Conservation (phyloP, 2,113 vertebrate species). For the Poecilia latipinna region DNA sequence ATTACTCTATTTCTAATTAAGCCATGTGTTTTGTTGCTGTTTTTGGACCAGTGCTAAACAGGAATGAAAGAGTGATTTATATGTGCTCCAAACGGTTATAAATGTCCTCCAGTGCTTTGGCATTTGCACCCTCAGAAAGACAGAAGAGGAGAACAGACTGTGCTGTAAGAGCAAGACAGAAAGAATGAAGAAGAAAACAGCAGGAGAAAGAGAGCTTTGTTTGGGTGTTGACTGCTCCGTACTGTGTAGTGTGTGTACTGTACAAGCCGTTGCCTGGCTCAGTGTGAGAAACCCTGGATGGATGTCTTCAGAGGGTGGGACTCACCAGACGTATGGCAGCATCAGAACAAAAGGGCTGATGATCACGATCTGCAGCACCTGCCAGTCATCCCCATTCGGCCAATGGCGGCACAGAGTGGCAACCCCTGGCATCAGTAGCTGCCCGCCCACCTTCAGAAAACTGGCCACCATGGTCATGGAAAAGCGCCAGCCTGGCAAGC, state of each 20-base stretch:
- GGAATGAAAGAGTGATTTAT: not conserved
- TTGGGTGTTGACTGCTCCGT: conserved; percentile 17
- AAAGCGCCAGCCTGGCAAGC: conserved; percentile 91
- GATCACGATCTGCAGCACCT: conserved; percentile 94
- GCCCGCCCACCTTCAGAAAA: conserved; percentile 92
- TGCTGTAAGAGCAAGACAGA: conserved; percentile 27
- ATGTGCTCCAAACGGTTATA: not conserved
- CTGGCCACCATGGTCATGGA: conserved; percentile 97
- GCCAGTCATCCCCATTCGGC: conserved; percentile 86
- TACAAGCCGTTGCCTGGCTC: conserved; percentile 72
- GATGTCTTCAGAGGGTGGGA: conserved; percentile 63
- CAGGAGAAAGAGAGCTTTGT: conserved; percentile 70
- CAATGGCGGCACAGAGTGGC: conserved; percentile 87
- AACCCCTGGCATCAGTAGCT: conserved; percentile 94
- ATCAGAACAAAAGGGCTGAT: conserved; percentile 96
- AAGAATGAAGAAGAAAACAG: conserved; percentile 40
- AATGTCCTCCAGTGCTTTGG: not conserved
- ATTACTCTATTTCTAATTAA: not conserved
- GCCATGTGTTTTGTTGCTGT: too few relatives aligned
- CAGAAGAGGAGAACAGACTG: conserved; percentile 35
- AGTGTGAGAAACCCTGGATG: conserved; percentile 28
- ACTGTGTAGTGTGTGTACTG: conserved; percentile 45
- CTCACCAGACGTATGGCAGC: conserved; percentile 94
- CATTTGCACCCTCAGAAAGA: not conserved
- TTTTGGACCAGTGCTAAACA: not conserved